These are phyloP conservation scores for Paedocypris micromegethes DNA, from an alignment of 2,797 vertebrate genomes.

Conservation along the genomic window DNA sequence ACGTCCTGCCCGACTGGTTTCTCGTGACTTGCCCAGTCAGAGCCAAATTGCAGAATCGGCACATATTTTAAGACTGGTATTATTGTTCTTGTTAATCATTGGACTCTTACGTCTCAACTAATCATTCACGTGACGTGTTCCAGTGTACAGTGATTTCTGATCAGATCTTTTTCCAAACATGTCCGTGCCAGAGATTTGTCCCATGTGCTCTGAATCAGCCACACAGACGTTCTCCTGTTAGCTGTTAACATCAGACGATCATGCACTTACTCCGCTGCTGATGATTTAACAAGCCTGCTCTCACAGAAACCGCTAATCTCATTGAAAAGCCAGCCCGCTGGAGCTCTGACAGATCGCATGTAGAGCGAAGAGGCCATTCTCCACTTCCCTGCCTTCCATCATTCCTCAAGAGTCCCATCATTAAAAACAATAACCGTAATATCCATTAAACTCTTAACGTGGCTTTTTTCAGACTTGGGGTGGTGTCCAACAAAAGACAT, in stretches of 20 bases:
- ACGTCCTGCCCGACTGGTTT: slow-evolving; percentile 1
- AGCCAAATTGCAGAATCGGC: background rate
- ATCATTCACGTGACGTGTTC: no score
- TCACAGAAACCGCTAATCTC: slow-evolving; percentile 23
- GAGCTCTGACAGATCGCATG: slow-evolving; percentile 19
- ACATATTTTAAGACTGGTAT: slow-evolving; percentile 14
- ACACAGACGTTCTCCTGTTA: background rate
- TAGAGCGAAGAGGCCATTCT: slow-evolving; percentile 12
- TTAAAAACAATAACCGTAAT: slow-evolving; percentile 34
- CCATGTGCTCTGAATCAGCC: slow-evolving; percentile 7
- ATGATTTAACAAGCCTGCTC: background rate
- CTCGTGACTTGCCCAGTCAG: slow-evolving; percentile 18
- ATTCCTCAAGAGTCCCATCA: slow-evolving; percentile 15
- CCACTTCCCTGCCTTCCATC: slow-evolving; percentile 9
- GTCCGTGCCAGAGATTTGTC: slow-evolving; percentile 1
- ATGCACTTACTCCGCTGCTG: background rate
- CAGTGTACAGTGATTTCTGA: no score
- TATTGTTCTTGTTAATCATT: slow-evolving; percentile 8
- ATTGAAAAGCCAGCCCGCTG: slow-evolving; percentile 1
- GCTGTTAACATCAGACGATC: slow-evolving; percentile 15
- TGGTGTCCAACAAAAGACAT: slow-evolving; percentile 11
- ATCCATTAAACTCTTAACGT: slow-evolving; percentile 30
- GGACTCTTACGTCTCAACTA: no score
- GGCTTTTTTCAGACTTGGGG: slow-evolving; percentile 25
- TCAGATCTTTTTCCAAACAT: background rate